phyloP scores from a whole-genome alignment of 2,888 invertebrate species.

The Polietes domitor region DNA sequence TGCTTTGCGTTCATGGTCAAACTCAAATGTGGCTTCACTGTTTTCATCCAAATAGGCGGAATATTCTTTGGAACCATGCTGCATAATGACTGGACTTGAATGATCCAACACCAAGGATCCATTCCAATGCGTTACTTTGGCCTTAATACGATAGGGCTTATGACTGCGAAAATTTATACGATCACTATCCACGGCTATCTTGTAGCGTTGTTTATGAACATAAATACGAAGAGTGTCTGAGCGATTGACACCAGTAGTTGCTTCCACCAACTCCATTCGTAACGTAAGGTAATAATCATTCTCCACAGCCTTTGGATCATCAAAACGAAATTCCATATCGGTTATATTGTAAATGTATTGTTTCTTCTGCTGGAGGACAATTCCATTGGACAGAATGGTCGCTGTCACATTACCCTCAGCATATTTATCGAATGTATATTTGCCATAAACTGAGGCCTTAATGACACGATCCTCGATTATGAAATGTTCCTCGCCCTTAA shows the following conservation, averaged over 20 bases:
- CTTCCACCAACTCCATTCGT: conserved; percentile 94
- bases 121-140: conserved; percentile 40
- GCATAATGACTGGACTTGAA: conserved; percentile 34
- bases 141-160: conserved; percentile 35
- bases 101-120: conserved; percentile 32
- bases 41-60: conserved; percentile 1
- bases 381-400: neutral
- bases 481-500: conserved; percentile 90
- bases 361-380: conserved; percentile 90
- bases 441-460: conserved; percentile 78
- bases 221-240: conserved; percentile 79
- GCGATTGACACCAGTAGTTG: conserved; percentile 89
- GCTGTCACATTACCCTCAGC: conserved; percentile 91
- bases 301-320: conserved; percentile 82
- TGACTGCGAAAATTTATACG: conserved; percentile 38
- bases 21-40: conserved; percentile 47
- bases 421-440: conserved; percentile 92
- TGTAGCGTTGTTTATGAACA: conserved; percentile 9
- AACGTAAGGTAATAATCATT: conserved; percentile 79
- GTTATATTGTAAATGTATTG: conserved; percentile 90
- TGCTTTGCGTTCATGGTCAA: conserved; percentile 68
- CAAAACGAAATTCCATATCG: conserved; percentile 83
- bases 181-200: neutral
- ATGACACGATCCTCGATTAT: conserved; percentile 91
- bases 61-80: conserved; percentile 41